Conservation (phyloP, 2,797 vertebrate genomes). For the Artibeus jamaicensis region DNA sequence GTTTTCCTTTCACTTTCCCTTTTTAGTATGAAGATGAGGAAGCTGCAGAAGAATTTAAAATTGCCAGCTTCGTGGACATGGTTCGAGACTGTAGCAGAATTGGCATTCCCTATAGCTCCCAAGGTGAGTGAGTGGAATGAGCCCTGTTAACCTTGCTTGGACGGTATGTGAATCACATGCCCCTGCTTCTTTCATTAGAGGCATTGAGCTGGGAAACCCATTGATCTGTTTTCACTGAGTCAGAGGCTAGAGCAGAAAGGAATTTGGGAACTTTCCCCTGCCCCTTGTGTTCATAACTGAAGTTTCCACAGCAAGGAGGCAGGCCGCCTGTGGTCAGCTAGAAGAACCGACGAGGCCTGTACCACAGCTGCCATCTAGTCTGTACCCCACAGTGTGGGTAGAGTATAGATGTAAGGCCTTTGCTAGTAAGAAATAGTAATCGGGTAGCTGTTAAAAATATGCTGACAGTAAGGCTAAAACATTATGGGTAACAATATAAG, state of each 20-base stretch:
- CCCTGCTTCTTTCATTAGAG: neutral
- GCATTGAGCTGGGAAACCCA: neutral
- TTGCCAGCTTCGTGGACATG: conserved; percentile 98
- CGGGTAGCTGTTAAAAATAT: neutral
- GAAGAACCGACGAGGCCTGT: conserved; percentile 15
- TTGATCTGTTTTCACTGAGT: neutral
- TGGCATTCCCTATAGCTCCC: conserved; percentile 94
- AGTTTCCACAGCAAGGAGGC: neutral
- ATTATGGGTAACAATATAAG: neutral
- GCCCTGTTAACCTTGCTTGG: neutral
- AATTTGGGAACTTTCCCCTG: neutral
- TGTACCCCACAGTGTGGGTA: neutral
- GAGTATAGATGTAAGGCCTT: neutral
- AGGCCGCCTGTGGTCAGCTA: neutral
- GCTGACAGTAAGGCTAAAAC: neutral
- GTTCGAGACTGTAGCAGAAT: conserved; percentile 93
- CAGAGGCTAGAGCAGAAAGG: conserved; percentile 9
- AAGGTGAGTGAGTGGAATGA: conserved; percentile 83
- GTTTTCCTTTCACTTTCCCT: conserved; percentile 20
- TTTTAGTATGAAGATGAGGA: conserved; percentile 97
- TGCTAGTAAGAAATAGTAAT: conserved; percentile 26
- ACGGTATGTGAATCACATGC: neutral
- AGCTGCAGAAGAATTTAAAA: conserved; percentile 97
- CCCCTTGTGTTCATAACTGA: neutral
- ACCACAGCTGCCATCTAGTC: neutral